phyloP scores from a whole-genome alignment of 2,113 vertebrate species.

The Myrmecobius fasciatus region DNA sequence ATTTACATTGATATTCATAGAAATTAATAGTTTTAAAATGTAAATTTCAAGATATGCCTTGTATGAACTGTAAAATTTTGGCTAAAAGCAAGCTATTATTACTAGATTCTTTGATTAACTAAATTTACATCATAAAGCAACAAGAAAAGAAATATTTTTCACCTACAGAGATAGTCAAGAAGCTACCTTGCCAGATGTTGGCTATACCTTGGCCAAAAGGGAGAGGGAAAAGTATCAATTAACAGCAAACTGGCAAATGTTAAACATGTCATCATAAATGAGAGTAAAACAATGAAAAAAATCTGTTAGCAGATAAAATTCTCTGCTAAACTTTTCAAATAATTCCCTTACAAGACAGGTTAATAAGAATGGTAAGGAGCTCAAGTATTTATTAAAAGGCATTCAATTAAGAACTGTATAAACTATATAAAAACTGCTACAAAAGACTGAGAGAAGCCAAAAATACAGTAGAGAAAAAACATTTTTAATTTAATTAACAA shows the following conservation, averaged over 20 bases:
- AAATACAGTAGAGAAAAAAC: no score
- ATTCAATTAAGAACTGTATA: neutral
- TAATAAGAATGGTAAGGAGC: neutral
- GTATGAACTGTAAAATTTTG: no score
- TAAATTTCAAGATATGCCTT: neutral
- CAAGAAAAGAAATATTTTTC: neutral
- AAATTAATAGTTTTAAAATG: conserved; percentile 8
- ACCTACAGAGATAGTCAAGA: no score
- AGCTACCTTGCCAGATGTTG: no score
- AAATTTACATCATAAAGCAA: neutral
- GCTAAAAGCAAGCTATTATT: no score
- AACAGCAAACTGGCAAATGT: neutral
- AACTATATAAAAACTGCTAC: no score
- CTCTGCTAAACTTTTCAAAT: no score
- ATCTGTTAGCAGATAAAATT: neutral
- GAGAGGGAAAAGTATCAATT: no score
- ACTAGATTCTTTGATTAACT: neutral
- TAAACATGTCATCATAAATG: neutral
- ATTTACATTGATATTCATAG: neutral
- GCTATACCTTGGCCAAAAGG: neutral
- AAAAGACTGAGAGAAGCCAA: no score
- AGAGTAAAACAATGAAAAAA: neutral
- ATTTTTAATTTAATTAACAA: neutral
- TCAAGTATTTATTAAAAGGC: neutral
- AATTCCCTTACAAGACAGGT: neutral